Evolutionary conservation across 2,888 invertebrate genomes (phyloP), one percentile per base, ranked within the genome.

Genomic region (Tenthredo livida): DNA sequence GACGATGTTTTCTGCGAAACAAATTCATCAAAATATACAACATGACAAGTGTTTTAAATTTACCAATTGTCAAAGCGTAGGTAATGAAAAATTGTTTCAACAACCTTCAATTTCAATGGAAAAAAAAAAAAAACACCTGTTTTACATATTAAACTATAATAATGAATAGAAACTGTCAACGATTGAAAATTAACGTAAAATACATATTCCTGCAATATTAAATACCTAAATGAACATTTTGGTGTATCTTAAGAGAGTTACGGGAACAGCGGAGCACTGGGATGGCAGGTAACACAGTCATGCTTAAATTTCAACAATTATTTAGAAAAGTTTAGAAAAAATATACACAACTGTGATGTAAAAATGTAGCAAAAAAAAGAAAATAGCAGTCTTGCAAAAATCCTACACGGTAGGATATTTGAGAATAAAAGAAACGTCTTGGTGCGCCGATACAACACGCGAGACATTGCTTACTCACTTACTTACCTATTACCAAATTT

Each of bases 391-490:
- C 40, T 61, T 54, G 29, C 58, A 17, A 37, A 78, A 73, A 58
- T 77, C 25, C n/a, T 37, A 61, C 21, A 40, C 9, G 4, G 40
- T 50, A 21, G 61, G 33, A 17, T 50, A 47, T 50, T 21, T 0
- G 25, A 61, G n/a, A 33, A 61, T 25, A 88, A 86, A 87, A 90
- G 86, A 87, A 86, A 89, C 90, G 91, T 93, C 94, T 92, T 91
- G 88, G 89, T 91, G 93, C 93, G 94, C 94, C 95, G 95, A 95
- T 95, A 95, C 95, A 94, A 94, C 94, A 92, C 93, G 92, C 92
- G 89, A 93, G 93, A 94, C 93, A 90, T 94, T 95, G 95, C 95
- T 94, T 94, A 94, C 94, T 87, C 73, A 83, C 50, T 72, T 54
- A 86, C 67, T 43, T 70, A 43, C 86, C 65, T 72, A 33, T n/a